Evolutionary conservation across 1,140 invertebrate genomes (phyloP), one percentile per base, ranked within the genome.

Genomic region (Portunus trituberculatus): DNA sequence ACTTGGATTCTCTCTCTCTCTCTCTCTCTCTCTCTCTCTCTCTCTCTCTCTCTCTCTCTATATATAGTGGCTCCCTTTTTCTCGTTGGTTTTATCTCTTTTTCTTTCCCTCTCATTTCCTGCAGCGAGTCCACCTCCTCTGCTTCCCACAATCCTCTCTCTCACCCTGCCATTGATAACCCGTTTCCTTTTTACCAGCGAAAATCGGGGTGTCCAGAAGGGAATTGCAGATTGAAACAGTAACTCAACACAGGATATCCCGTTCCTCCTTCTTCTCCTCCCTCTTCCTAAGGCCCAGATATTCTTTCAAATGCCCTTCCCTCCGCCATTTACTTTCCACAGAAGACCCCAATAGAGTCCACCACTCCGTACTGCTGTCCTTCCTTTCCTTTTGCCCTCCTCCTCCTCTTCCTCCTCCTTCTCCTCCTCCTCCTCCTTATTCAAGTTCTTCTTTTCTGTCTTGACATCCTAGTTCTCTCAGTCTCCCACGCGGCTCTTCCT

Each of bases 141-240:
- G 25, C 67, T 76, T 76, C 67, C 67, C 67, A 76, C 67, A n/a
- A 25, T 76, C 67, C 67, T 2, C 67, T 76, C 67, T 76, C 67
- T 76, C 67, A 76, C 67, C 20, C 67, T n/a, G 20, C 67, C 67
- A 76, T 76, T 76, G 67, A 76, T 76, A 76, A 76, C 67, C 67
- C n/a, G 20, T 76, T 76, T 76, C 67, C 67, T 76, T 76, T 76
- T 76, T 76, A 76, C n/a, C 67, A 76, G 67, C 67, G 67, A 76
- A 76, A 76, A 76, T 76, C 25, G 67, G 67, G 20, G 67, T 20
- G 25, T n/a, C 67, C 67, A 76, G 67, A 76, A 76, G 67, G 67
- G 67, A 76, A 76, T 76, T 76, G 67, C 67, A 76, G 67, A 76
- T 76, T 76, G 67, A 76, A 76, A 76, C 67, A 76, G 67, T 76